A percentile compares a stretch with the other conserved stretches of the same genome.
Conservation (phyloP, 2,113 vertebrate genomes). For the Pluvianellus socialis region DNA sequence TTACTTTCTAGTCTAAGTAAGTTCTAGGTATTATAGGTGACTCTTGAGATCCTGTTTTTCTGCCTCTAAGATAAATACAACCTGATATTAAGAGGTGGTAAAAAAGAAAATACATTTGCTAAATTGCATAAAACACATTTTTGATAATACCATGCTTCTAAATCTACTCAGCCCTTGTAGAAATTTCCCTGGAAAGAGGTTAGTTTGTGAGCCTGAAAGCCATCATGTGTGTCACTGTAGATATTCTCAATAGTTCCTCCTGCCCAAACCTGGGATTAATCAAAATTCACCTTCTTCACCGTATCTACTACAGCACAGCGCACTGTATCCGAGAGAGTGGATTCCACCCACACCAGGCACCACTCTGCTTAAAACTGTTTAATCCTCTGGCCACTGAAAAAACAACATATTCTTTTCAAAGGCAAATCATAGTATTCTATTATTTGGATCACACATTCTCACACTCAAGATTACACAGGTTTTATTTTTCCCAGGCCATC, state of each 20-base stretch:
- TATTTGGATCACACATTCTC: rapidly evolving
- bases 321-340: not conserved
- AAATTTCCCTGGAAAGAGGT: not conserved
- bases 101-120: not conserved
- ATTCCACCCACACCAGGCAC: not conserved
- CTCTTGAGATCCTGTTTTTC: not conserved
- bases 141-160: not conserved
- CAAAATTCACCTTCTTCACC: not conserved
- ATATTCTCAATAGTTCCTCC: not conserved
- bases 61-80: not conserved
- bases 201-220: not conserved
- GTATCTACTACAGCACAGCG: not conserved
- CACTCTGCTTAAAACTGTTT: not conserved
- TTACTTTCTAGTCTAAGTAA: not conserved
- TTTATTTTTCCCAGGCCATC: not conserved
- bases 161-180: not conserved
- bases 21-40: not conserved
- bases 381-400: not conserved
- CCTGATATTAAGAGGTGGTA: not conserved
- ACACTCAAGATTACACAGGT: rapidly evolving
- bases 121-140: not conserved
- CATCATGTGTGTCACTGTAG: not conserved
- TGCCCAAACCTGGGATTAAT: not conserved
- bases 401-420: not conserved
- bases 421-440: not conserved